A percentile compares a stretch with the other conserved stretches of the same genome.
Conservation (phyloP, 2,797 vertebrate genomes). For the Siniperca scherzeri region DNA sequence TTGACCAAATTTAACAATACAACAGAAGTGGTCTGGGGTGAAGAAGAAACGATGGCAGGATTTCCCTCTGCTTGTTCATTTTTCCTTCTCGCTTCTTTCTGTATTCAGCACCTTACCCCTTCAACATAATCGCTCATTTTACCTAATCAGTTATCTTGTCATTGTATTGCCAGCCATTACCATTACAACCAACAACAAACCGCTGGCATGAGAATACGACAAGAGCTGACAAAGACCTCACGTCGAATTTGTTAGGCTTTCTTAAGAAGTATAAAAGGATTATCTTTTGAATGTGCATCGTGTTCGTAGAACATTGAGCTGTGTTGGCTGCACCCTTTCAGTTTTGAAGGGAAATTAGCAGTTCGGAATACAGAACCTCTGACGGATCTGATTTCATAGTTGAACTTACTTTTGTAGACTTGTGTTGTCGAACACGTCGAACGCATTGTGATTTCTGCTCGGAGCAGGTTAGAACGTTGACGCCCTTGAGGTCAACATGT, state of each 20-base stretch:
- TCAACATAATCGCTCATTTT: conserved; percentile 4
- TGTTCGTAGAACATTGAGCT: background rate
- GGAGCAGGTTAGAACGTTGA: conserved; percentile 63
- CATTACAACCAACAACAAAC: conserved; percentile 52
- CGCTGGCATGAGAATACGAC: conserved; percentile 21
- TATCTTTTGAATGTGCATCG: conserved; percentile 23
- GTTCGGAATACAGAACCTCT: conserved; percentile 3
- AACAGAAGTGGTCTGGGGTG: background rate
- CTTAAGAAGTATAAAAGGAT: conserved; percentile 23
- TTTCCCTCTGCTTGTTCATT: background rate
- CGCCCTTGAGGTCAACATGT: conserved; percentile 77
- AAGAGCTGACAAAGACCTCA: conserved; percentile 47
- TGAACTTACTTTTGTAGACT: conserved; percentile 34
- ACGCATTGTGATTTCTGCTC: conserved; percentile 35
- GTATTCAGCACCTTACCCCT: background rate
- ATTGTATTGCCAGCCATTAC: conserved; percentile 29
- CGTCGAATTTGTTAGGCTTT: conserved; percentile 12
- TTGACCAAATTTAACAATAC: background rate
- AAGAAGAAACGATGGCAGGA: background rate
- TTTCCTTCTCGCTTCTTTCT: background rate
- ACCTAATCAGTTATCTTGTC: conserved; percentile 48
- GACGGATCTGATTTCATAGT: conserved; percentile 15
- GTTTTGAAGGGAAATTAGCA: conserved; percentile 29
- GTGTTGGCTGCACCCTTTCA: background rate
- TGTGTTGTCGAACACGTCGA: conserved; percentile 4